Evolutionary conservation across 2,888 invertebrate genomes (phyloP).

Genomic region (Melinaea marsaeus): DNA sequence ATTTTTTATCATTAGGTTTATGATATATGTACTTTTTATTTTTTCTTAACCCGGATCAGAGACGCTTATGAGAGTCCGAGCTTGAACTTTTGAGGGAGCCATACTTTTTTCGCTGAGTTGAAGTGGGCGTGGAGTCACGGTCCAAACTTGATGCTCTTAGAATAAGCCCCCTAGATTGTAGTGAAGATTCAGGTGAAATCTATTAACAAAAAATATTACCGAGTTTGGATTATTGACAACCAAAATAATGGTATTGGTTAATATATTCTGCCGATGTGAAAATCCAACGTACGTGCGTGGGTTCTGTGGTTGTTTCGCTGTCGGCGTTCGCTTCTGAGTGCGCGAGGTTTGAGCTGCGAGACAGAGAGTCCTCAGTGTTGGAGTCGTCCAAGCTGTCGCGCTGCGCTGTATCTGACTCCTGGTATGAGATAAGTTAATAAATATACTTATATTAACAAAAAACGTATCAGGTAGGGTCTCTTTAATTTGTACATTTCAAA

Average conservation of each 20-base stretch:
- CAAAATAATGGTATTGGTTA: too few species aligned
- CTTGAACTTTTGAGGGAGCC: conserved; percentile 67
- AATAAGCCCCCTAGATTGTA: conserved; percentile 65
- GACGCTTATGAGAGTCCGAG: conserved; percentile 67
- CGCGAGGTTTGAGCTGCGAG: background rate
- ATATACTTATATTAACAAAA: background rate
- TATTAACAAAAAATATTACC: conserved; percentile 32
- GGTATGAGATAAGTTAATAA: background rate
- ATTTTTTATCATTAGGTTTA: background rate
- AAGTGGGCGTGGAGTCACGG: conserved; percentile 51
- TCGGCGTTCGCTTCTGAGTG: background rate
- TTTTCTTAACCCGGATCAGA: conserved; percentile 60
- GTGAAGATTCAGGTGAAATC: conserved; percentile 50
- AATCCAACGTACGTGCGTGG: too few species aligned
- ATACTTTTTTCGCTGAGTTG: conserved; percentile 51
- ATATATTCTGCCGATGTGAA: too few species aligned
- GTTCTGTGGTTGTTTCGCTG: conserved; percentile 41
- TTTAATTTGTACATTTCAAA: background rate
- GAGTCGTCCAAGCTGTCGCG: conserved; percentile 69
- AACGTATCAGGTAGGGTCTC: background rate
- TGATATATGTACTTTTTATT: conserved; percentile 8
- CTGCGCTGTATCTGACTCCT: conserved; percentile 69
- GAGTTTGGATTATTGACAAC: too few species aligned
- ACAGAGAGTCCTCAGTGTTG: conserved; percentile 58
- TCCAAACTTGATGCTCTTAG: conserved; percentile 72